These are phyloP conservation scores for Parnassius mnemosyne DNA, from an alignment of 2,888 invertebrate species.

Conservation along the genomic window DNA sequence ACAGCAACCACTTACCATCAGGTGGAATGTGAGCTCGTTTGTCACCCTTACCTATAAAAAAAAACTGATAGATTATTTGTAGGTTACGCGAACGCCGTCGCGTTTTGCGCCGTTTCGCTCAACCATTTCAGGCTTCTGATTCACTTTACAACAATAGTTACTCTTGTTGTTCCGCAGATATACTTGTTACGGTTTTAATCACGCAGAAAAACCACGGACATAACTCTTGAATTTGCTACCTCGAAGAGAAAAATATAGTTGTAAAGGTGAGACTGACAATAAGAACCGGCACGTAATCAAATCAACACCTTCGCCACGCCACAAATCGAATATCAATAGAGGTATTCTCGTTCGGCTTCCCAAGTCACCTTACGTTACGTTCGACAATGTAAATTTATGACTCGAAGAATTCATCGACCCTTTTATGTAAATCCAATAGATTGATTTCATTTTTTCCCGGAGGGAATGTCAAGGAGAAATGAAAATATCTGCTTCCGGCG, in stretches of 20 bases:
- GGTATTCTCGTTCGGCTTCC: slow-evolving; percentile 15
- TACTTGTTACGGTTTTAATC: too few relatives aligned
- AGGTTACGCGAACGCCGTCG: too few relatives aligned
- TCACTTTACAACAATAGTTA: too few relatives aligned
- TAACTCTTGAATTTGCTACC: too few relatives aligned
- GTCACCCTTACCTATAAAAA: too few relatives aligned
- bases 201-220: too few relatives aligned
- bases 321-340: slow-evolving; percentile 31
- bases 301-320: slow-evolving; percentile 26
- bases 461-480: slow-evolving; percentile 26
- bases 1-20: too few relatives aligned
- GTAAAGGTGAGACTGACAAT: slow-evolving; percentile 21
- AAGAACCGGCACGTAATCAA: slow-evolving; percentile 22
- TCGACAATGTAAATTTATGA: slow-evolving; percentile 38
- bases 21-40: too few relatives aligned
- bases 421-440: slow-evolving; percentile 56
- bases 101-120: too few relatives aligned
- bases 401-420: slow-evolving; percentile 34
- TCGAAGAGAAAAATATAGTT: slow-evolving; percentile 8
- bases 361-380: slow-evolving; percentile 23
- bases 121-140: too few relatives aligned
- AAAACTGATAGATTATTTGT: too few relatives aligned
- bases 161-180: too few relatives aligned
- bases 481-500: slow-evolving; percentile 11
- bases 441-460: slow-evolving; percentile 38